Base-by-base conservation (phyloP, 92 coral and sea anemone genomes). In the Bergia puertoricense region DNA sequence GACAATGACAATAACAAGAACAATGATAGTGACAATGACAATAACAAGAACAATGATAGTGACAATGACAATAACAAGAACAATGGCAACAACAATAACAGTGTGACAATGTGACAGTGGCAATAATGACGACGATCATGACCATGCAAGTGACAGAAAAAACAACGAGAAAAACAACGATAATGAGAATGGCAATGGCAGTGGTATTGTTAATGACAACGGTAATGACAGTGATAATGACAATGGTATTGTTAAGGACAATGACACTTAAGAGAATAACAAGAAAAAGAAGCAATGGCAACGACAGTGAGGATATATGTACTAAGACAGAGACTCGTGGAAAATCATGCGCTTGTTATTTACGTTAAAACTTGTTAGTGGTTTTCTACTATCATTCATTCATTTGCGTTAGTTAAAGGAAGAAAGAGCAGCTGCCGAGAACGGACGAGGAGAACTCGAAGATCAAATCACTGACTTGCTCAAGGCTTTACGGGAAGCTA, bases 401-500 rank as follows among this genome's bases (percentile, higher is more conserved):
- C 10, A 88, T 73, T 44, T n/a, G 62, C 9, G 66, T 88, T 84
- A 97, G 99, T 72, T 95, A 43, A 95, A 88, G 51, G 93, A 81
- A 38, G 94, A 91, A 23, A 85, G 88, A n/a, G 92, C 90, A 23
- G 92, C 88, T 16, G 91, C 92, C 50, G 96, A 88, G 15, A 83
- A 91, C 1, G 94, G 90, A 23, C 85, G 91, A 42, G 86, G 86
- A 67, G 90, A 90, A 8, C 92, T 95, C 66, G 92, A 97, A 73
- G 93, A 92, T 66, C 90, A 94, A 80, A 83, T 97, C 23, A 90
- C 91, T 44, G 93, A 88, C 38, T 88, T 97, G 65, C 89, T 86
- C 87, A 92, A 94, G 18, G 93, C 91, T 59, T 91, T 97, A 59
- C 89, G 90, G 50, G 94, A 90, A 74, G 97, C 99, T 42, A 88